These are phyloP conservation scores for Aix galericulata DNA, from an alignment of 2,113 vertebrate genomes.

Conservation along the genomic window DNA sequence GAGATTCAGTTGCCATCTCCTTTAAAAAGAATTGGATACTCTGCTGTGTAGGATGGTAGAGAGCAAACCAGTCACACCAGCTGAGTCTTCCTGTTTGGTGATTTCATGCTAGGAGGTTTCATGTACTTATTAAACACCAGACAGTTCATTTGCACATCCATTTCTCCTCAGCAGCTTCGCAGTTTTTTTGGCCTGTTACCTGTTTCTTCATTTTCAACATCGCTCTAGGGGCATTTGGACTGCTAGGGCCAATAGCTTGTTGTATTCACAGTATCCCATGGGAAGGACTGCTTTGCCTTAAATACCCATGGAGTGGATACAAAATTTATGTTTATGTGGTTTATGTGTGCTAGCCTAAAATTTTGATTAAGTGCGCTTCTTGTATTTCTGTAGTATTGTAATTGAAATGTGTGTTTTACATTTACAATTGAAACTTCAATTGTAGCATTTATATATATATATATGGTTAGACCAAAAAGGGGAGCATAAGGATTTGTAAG, in stretches of 20 bases:
- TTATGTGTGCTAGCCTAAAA: background rate
- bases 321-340: background rate
- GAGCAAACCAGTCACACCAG: background rate
- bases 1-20: background rate
- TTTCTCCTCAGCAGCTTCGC: background rate
- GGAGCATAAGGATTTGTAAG: background rate
- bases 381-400: background rate
- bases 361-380: background rate
- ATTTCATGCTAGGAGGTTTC: background rate
- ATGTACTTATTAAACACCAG: fast-evolving
- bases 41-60: background rate
- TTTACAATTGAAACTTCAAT: background rate
- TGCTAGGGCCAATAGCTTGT: background rate
- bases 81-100: background rate
- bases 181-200: background rate
- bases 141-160: background rate
- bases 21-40: background rate
- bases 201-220: background rate
- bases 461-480: background rate
- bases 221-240: background rate
- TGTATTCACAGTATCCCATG: background rate
- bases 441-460: background rate
- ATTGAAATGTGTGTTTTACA: background rate
- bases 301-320: background rate
- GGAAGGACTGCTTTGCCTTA: background rate